These are phyloP conservation scores for Nephila pilipes DNA, from an alignment of 1,140 invertebrate species.

Conservation along the genomic window DNA sequence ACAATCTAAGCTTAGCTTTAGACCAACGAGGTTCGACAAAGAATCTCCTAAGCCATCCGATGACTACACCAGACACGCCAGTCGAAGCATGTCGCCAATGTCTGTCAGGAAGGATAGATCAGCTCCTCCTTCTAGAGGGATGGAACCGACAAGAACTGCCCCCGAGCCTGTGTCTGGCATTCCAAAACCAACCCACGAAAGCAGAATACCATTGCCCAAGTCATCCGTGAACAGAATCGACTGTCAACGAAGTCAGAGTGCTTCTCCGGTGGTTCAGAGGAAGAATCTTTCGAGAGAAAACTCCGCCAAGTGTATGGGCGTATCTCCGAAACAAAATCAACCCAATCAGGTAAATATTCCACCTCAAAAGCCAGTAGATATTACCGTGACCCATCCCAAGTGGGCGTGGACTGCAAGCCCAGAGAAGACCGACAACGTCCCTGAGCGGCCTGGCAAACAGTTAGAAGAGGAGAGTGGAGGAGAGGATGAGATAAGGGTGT, in stretches of 20 bases:
- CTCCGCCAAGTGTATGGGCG: too few relatives aligned
- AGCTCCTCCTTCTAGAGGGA: background rate
- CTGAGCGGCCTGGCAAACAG: conserved; percentile 43
- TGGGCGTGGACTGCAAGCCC: conserved; percentile 42
- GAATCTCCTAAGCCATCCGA: background rate
- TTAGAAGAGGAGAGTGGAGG: conserved; percentile 76
- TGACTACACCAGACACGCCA: background rate
- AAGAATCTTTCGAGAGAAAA: background rate
- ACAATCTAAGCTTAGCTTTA: background rate
- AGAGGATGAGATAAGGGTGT: conserved; percentile 93
- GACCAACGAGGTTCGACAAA: background rate
- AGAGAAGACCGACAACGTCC: conserved; percentile 58
- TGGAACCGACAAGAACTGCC: background rate
- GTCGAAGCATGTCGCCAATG: conserved; percentile 28
- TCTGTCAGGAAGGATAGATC: background rate
- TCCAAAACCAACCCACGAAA: conserved; percentile 28
- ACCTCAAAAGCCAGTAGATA: background rate
- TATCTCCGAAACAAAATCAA: background rate
- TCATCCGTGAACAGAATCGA: background rate
- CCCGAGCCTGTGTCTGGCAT: background rate
- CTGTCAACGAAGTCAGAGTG: conserved; percentile 53
- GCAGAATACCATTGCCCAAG: conserved; percentile 65
- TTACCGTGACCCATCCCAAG: conserved; percentile 63
- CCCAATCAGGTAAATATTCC: background rate
- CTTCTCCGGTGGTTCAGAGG: conserved; percentile 61